Percentiles rank a stretch among this genome's conserved stretches.
These are phyloP conservation scores for Chloroclystis v-ata DNA, from an alignment of 2,888 invertebrate species.

Conservation along the genomic window DNA sequence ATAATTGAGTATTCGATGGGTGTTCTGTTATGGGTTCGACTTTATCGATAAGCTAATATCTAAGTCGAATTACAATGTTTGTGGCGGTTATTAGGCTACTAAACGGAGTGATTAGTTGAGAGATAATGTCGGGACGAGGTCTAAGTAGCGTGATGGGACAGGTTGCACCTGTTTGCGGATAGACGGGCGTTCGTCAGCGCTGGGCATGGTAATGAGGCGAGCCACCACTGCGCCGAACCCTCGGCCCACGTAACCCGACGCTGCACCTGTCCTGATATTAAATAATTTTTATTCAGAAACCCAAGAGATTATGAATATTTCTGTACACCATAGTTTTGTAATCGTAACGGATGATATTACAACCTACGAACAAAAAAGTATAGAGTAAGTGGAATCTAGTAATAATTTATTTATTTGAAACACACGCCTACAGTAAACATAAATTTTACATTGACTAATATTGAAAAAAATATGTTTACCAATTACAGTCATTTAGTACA, in stretches of 20 bases:
- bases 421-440: no score
- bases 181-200: constrained; percentile 61
- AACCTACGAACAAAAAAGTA: no score
- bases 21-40: constrained; percentile 27
- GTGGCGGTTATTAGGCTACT: constrained; percentile 47
- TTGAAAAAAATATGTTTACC: no score
- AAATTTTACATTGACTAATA: no score
- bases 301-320: constrained; percentile 71
- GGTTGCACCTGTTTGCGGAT: constrained; percentile 55
- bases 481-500: no score
- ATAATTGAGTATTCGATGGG: constrained; percentile 25
- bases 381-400: no score
- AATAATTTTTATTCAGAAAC: constrained; percentile 72
- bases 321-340: constrained; percentile 57
- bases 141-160: constrained; percentile 54
- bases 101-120: constrained; percentile 52
- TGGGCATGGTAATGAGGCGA: constrained; percentile 62
- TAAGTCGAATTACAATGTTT: constrained; percentile 38
- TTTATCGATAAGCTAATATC: constrained; percentile 25
- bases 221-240: constrained; percentile 24
- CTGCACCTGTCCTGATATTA: constrained; percentile 70
- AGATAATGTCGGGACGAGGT: constrained; percentile 61
- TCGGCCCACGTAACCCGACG: constrained; percentile 59
- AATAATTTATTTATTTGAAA: no score
- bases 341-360: constrained; percentile 68